Conservation (phyloP, 2,888 invertebrate genomes). For the Dichetophora obliterata region DNA sequence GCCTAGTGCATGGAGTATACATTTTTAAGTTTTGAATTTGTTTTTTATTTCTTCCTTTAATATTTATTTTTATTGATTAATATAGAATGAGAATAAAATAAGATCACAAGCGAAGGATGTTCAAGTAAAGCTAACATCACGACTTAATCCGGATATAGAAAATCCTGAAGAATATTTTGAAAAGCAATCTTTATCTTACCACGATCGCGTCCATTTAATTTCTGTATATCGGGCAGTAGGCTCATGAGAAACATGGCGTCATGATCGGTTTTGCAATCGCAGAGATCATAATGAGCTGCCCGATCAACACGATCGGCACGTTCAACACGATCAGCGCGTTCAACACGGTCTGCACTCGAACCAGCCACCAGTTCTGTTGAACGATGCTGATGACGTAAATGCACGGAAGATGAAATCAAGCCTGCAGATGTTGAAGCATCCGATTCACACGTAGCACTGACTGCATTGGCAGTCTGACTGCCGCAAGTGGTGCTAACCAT, state of each 20-base stretch:
- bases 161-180: constrained; percentile 67
- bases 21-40: constrained; percentile 8
- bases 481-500: constrained; percentile 63
- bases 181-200: constrained; percentile 68
- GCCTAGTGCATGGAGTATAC: constrained; percentile 20
- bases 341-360: constrained; percentile 5
- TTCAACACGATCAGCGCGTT: too few relatives aligned
- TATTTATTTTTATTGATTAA: constrained; percentile 13
- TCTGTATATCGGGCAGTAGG: constrained; percentile 66
- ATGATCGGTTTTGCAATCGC: constrained; percentile 68
- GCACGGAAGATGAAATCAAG: constrained; percentile 36
- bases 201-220: constrained; percentile 66
- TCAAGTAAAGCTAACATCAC: background rate
- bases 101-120: constrained; percentile 33
- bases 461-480: constrained; percentile 6
- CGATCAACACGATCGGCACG: constrained; percentile 20
- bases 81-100: constrained; percentile 18
- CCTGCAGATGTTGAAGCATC: constrained; percentile 44
- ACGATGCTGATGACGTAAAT: constrained; percentile 44
- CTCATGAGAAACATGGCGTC: constrained; percentile 69
- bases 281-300: constrained; percentile 56
- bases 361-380: constrained; percentile 42
- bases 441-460: constrained; percentile 31
- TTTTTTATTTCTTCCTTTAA: background rate
- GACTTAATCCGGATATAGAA: constrained; percentile 66